Conservation (phyloP, 2,888 invertebrate species). For the Scaeva pyrastri region DNA sequence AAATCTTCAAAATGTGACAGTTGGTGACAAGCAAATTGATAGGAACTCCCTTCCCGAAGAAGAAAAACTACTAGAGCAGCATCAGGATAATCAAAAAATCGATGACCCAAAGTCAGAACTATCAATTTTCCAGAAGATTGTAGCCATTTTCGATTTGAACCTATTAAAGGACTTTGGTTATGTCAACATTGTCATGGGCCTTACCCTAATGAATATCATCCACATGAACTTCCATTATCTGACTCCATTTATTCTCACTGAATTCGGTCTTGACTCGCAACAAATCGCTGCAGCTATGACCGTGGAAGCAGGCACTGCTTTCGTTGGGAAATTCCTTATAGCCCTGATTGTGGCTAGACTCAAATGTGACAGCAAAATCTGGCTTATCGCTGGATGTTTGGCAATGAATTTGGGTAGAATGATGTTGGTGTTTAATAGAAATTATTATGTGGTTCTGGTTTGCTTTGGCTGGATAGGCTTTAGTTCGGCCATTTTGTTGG, state of each 20-base stretch:
- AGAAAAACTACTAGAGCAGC: neutral
- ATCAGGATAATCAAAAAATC: conserved; percentile 77
- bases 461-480: conserved; percentile 88
- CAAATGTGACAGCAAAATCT: conserved; percentile 88
- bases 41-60: conserved; percentile 7
- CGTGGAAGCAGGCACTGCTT: conserved; percentile 87
- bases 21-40: conserved; percentile 3
- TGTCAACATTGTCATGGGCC: conserved; percentile 89
- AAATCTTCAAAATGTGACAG: conserved; percentile 59
- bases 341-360: conserved; percentile 88
- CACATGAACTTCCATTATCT: conserved; percentile 90
- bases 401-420: conserved; percentile 87
- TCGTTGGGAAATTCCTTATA: conserved; percentile 87
- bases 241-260: conserved; percentile 89
- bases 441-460: conserved; percentile 85
- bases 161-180: conserved; percentile 88
- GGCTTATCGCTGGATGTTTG: conserved; percentile 89
- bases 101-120: conserved; percentile 81
- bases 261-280: conserved; percentile 85
- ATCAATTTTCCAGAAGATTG: conserved; percentile 86
- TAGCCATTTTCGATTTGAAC: conserved; percentile 89
- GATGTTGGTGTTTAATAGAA: conserved; percentile 85
- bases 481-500: conserved; percentile 89
- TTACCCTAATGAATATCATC: conserved; percentile 89
- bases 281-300: conserved; percentile 89